phyloP scores from a whole-genome alignment of 1,140 invertebrate species.

The Phocides pigmalion region DNA sequence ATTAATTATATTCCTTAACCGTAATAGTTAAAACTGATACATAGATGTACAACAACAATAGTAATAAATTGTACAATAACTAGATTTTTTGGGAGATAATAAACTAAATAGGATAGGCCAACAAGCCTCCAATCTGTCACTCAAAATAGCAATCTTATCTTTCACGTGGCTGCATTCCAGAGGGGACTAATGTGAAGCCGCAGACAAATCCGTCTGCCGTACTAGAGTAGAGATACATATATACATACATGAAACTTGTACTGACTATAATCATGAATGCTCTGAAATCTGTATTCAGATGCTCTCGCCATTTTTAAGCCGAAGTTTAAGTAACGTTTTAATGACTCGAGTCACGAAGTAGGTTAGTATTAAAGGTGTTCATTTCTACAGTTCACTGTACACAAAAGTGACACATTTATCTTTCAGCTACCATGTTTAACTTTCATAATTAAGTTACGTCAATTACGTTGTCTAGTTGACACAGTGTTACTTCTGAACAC shows the following conservation, averaged over 20 bases:
- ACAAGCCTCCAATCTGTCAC: constrained; percentile 15
- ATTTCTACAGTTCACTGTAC: too few relatives aligned
- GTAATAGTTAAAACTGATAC: constrained; percentile 13
- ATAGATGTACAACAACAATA: constrained; percentile 18
- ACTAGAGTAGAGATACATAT: background rate
- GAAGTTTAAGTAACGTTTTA: too few relatives aligned
- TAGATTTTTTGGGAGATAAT: background rate
- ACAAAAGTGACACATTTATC: too few relatives aligned
- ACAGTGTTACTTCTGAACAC: background rate
- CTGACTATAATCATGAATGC: too few relatives aligned
- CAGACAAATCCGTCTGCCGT: background rate
- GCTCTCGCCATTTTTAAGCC: too few relatives aligned
- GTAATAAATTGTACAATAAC: too few relatives aligned
- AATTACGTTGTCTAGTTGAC: background rate
- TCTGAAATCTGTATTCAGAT: too few relatives aligned
- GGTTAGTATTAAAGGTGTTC: too few relatives aligned
- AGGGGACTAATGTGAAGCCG: background rate
- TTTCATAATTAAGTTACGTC: too few relatives aligned
- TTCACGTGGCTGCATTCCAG: constrained; percentile 15
- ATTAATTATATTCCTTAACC: constrained; percentile 2
- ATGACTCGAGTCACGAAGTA: too few relatives aligned
- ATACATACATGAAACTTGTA: background rate
- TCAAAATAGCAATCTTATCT: constrained; percentile 7
- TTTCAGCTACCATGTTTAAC: too few relatives aligned
- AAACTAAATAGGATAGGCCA: background rate